These are phyloP conservation scores for Galeruca laticollis DNA, from an alignment of 2,888 invertebrate species.

Conservation along the genomic window DNA sequence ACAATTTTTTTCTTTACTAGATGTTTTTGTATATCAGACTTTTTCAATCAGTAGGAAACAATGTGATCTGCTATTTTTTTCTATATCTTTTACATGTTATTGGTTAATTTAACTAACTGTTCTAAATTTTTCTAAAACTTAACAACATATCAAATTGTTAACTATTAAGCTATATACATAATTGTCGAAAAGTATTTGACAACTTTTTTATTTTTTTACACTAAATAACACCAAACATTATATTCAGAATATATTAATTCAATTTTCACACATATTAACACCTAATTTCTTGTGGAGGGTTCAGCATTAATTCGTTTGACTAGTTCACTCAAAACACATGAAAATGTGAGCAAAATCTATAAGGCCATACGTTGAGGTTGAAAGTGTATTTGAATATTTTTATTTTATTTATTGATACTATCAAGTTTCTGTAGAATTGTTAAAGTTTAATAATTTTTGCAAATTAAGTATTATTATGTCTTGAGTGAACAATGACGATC, in stretches of 20 bases:
- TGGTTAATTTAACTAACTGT: slow-evolving; percentile 44
- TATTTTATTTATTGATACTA: too few relatives aligned
- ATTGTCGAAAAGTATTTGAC: slow-evolving; percentile 18
- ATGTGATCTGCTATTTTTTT: slow-evolving; percentile 21
- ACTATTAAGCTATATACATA: slow-evolving; percentile 34
- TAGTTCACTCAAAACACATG: slow-evolving; percentile 5
- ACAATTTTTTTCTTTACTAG: slow-evolving; percentile 6
- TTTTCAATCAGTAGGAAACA: slow-evolving; percentile 4
- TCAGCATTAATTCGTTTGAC: slow-evolving; percentile 6
- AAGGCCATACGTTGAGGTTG: neutral
- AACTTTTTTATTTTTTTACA: slow-evolving; percentile 11
- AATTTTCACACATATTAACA: slow-evolving; percentile 20
- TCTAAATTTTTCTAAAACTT: slow-evolving; percentile 42
- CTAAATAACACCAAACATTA: slow-evolving; percentile 8
- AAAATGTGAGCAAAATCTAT: neutral
- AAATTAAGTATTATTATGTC: neutral
- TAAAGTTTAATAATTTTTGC: too few relatives aligned
- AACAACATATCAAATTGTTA: slow-evolving; percentile 39
- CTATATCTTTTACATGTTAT: slow-evolving; percentile 28
- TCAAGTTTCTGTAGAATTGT: too few relatives aligned
- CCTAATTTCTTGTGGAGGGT: slow-evolving; percentile 27
- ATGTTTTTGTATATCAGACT: slow-evolving; percentile 14
- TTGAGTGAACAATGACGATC: neutral
- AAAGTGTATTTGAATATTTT: too few relatives aligned
- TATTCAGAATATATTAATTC: neutral